phyloP scores from a whole-genome alignment of 2,113 vertebrate species.

The Percopsis transmontana region DNA sequence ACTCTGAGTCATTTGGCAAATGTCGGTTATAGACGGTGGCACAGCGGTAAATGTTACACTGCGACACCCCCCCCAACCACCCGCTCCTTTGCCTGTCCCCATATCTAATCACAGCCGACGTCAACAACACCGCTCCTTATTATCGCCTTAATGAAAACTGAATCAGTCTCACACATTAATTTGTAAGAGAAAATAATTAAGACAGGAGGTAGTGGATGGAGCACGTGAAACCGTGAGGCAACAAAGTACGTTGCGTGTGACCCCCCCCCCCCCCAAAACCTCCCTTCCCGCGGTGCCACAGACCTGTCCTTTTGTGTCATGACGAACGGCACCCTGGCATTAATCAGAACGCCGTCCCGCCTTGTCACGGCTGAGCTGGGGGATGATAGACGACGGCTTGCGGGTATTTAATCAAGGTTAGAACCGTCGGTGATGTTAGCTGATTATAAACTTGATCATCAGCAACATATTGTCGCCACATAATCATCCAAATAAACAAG shows the following conservation, averaged over 20 bases:
- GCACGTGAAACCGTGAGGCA: conserved; percentile 53
- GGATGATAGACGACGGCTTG: conserved; percentile 68
- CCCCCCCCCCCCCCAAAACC: conserved; percentile 9
- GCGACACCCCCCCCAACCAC: not conserved
- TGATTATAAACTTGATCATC: conserved; percentile 78
- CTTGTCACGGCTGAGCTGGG: conserved; percentile 72
- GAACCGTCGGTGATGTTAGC: conserved; percentile 73
- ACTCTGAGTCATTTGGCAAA: no score
- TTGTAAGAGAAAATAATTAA: conserved; percentile 69
- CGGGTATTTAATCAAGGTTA: conserved; percentile 79
- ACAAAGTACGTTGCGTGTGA: conserved; percentile 46
- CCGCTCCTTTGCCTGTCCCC: not conserved
- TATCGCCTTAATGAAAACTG: conserved; percentile 58
- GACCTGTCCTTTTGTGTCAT: conserved; percentile 67
- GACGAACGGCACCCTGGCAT: conserved; percentile 58
- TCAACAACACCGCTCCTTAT: conserved; percentile 50
- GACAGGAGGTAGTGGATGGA: conserved; percentile 62
- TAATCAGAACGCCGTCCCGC: conserved; percentile 73
- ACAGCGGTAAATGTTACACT: conserved; percentile 5
- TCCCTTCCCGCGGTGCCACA: conserved; percentile 46
- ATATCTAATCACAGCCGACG: conserved; percentile 57
- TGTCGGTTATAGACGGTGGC: not conserved
- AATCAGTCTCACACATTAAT: conserved; percentile 67
- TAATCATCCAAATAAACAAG: conserved; percentile 78
- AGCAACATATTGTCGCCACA: conserved; percentile 74